Conservation (phyloP, 2,888 invertebrate species). For the Furcula furcula region DNA sequence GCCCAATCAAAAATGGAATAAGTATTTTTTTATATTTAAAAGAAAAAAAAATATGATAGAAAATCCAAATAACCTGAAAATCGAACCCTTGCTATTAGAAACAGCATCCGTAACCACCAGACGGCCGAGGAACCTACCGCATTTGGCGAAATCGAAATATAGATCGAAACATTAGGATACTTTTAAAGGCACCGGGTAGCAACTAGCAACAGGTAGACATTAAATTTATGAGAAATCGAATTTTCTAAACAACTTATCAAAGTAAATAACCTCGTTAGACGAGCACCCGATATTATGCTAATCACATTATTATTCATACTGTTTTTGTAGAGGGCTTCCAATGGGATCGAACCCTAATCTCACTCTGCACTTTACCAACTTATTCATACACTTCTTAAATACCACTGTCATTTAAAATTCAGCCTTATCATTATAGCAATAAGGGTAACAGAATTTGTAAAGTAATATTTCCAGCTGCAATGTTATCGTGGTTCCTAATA, state of each 20-base stretch:
- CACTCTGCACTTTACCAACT: constrained; percentile 47
- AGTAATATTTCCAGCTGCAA: constrained; percentile 11
- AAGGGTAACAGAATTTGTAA: constrained; percentile 15
- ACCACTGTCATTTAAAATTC: constrained; percentile 20
- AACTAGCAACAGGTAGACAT: too few species aligned
- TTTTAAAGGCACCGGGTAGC: too few species aligned
- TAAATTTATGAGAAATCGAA: too few species aligned
- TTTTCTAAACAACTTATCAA: constrained; percentile 57
- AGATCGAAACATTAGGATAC: too few species aligned
- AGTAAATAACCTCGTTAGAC: constrained; percentile 69
- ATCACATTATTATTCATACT: constrained; percentile 79
- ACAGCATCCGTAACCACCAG: too few species aligned
- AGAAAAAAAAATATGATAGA: too few species aligned
- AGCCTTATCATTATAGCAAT: constrained; percentile 14
- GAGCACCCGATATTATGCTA: constrained; percentile 73
- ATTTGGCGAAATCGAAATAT: too few species aligned
- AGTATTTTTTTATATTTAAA: too few species aligned
- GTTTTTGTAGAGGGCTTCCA: constrained; percentile 73
- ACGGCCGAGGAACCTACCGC: too few species aligned
- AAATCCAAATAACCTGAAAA: too few species aligned
- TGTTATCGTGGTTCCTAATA: constrained; percentile 41
- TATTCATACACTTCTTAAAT: constrained; percentile 26
- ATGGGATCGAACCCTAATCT: constrained; percentile 69
- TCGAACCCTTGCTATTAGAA: too few species aligned
- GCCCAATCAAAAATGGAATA: too few species aligned